These are phyloP conservation scores for Porites evermanni DNA, from an alignment of 92 coral and sea anemone species.

Conservation along the genomic window DNA sequence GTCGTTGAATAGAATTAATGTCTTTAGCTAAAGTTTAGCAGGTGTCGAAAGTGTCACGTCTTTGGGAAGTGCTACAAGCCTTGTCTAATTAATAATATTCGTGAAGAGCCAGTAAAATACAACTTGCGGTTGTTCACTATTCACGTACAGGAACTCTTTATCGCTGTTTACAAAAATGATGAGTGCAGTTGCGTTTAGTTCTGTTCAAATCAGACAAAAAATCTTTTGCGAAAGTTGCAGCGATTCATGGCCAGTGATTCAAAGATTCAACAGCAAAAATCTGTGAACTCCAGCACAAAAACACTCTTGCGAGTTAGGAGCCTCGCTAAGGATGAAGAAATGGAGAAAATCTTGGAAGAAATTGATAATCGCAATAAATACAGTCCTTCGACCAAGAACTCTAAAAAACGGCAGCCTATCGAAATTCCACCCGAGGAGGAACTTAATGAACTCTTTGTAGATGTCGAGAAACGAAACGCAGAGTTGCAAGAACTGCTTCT, in stretches of 20 bases:
- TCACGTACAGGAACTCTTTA: background rate
- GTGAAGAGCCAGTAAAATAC: constrained; percentile 16
- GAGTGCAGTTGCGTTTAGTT: background rate
- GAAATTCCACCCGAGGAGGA: constrained; percentile 30
- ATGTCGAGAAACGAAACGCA: constrained; percentile 38
- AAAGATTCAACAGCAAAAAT: constrained; percentile 4
- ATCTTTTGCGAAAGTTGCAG: background rate
- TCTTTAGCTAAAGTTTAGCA: background rate
- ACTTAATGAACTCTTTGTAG: constrained; percentile 29
- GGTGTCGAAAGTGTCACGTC: constrained; percentile 21
- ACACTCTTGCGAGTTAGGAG: constrained; percentile 13
- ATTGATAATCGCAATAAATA: constrained; percentile 11
- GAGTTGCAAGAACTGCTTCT: constrained; percentile 34
- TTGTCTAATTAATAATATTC: constrained; percentile 18
- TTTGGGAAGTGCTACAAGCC: background rate
- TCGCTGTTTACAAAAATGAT: constrained; percentile 11
- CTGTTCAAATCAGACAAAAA: background rate
- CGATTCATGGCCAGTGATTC: constrained; percentile 15
- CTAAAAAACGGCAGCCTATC: constrained; percentile 11
- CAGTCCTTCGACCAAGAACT: constrained; percentile 26
- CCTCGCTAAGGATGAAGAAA: constrained; percentile 36
- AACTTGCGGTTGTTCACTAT: constrained; percentile 15
- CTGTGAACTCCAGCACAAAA: constrained; percentile 4
- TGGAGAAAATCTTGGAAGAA: constrained; percentile 41
- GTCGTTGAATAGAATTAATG: background rate